Evolutionary conservation across 2,888 invertebrate species (phyloP), one percentile per base, ranked within the genome.

Genomic region (Theristus sp.): DNA sequence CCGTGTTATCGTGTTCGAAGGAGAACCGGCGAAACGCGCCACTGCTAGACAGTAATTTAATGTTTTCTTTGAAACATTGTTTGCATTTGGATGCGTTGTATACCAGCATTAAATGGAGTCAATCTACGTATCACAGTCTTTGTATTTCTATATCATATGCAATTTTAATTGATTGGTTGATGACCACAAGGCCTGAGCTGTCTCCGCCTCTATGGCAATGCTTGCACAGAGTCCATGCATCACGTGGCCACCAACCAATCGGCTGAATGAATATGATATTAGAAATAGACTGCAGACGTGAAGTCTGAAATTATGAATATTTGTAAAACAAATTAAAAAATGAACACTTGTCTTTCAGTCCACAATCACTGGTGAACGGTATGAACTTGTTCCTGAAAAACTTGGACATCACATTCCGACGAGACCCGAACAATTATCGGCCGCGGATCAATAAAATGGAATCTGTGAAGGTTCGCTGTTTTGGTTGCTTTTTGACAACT

Each of bases 381-480:
- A 99, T 99, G 98, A 99, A 98, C 78, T 82, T 84, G 68, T 98
- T 98, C 81, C 81, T 99, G 72, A 86, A 90, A 73, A 81, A 93
- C 60, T 79, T 98, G 61, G 89, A 93, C 62, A 98, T 98, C 69
- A 98, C 98, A 20, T 98, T 99, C 82, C 82, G 98, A 69, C 81
- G 98, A 73, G 98, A 98, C 80, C 94, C 96, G 0, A 96, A 96
- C 77, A 98, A 98, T 78, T 98, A 89, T 78, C 80, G 98, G 71
- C 98, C 98, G 27, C 83, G 98, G 70, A 99, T 98, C 75, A 98
- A 98, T 78, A 99, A 98, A 76, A 82, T 84, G 71, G 82, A 87
- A 70, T 96, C 94, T 53, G 93, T 96, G 25, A 98, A 96, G 82
- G 86, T 86, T 74, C 62, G 22, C 3, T 6, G 13, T 26, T 2